phyloP scores from a whole-genome alignment of 1,140 invertebrate species.

The Paralvinella palmiformis region DNA sequence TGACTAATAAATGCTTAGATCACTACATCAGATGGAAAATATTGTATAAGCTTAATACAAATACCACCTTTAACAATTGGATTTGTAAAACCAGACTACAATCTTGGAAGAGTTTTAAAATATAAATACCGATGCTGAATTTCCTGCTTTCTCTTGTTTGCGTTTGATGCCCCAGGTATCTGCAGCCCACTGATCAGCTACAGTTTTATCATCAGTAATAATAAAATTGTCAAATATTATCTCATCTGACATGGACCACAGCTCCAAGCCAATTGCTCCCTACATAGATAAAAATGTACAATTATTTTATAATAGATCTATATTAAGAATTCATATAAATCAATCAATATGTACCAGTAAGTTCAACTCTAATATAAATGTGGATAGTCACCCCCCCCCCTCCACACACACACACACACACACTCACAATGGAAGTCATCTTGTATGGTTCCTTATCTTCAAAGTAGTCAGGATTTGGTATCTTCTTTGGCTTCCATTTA shows the following conservation, averaged over 20 bases:
- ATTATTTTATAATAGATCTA: not conserved
- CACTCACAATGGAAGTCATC: conserved; percentile 87
- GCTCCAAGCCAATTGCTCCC: conserved; percentile 87
- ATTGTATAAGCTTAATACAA: too few species aligned
- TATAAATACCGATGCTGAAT: not conserved
- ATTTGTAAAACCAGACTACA: too few species aligned
- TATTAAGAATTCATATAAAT: not conserved
- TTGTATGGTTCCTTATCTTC: conserved; percentile 84
- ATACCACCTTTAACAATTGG: too few species aligned
- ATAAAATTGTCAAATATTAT: conserved; percentile 89
- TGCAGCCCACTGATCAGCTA: conserved; percentile 73
- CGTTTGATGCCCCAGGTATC: conserved; percentile 82
- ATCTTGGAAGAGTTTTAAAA: too few species aligned
- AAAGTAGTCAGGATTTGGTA: conserved; percentile 91
- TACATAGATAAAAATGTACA: conserved; percentile 51
- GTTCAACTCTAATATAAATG: too few species aligned
- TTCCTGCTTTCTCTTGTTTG: conserved; percentile 51
- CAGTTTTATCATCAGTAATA: conserved; percentile 75
- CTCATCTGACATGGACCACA: conserved; percentile 95
- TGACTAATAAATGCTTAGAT: too few species aligned
- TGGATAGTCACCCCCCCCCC: too few species aligned
- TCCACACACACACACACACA: too few species aligned
- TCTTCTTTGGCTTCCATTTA: conserved; percentile 79
- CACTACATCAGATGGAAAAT: too few species aligned
- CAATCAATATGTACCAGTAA: too few species aligned